Base-by-base conservation (phyloP, 2,113 vertebrate species). In the Cyprinodon tularosa region DNA sequence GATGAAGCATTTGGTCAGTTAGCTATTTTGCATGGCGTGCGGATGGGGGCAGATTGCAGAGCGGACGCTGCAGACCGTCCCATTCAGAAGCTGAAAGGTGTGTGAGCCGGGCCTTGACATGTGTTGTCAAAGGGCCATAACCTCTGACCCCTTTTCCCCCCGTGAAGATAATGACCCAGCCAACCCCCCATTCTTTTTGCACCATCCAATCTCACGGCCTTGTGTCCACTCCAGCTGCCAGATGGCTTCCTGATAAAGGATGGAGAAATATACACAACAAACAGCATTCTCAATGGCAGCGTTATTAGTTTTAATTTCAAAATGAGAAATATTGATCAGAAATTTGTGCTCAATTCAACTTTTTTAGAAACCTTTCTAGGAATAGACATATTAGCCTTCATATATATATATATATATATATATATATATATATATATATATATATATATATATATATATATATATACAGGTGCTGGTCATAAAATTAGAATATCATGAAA, bases 91-190 rank as follows among this genome's bases (percentile, higher is more conserved):
- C 93, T 90, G 91, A 82, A 77, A 85, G 80, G 88, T 86, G 84
- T 84, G 90, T 94, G 88, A 92, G 91, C 89, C 88, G 71, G 84
- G 92, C 91, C 89, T 81, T 95, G 94, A 94, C 94, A 90, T 94
- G 94, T 94, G 95, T 94, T 93, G 91, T 91, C 81, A 88, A 91
- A 84, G 92, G 94, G 90, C 80, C 77, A 47, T 94, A 91, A 96
- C 95, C 94, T 90, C 92, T 95, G 94, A 95, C 95, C 96, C 89
- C 87, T 81, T 57, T 6, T 57, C 50, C 50, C 50, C 20, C 76
- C 74, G 85, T 91, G 91, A 93, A 93, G 95, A 36, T 93, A 90
- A 90, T 93, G 91, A 92, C 93, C 82, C 91, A 75, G 65, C 81
- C 88, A 81, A 67, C 68, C 92, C 89, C 91, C 94, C 93, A 92